phyloP scores from a whole-genome alignment of 2,888 invertebrate genomes.

The Phoenoteleia sp. region DNA sequence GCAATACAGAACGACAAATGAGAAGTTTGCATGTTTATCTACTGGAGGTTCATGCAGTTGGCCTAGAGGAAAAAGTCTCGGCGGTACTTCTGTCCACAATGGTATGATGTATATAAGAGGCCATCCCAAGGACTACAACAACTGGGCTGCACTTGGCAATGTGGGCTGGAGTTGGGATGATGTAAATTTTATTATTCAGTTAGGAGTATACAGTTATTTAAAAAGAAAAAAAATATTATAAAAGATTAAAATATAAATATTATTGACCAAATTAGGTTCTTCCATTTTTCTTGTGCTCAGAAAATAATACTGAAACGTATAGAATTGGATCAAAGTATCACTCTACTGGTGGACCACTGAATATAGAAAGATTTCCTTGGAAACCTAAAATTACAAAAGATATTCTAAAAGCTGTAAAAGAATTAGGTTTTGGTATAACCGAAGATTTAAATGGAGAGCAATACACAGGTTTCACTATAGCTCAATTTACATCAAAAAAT shows the following conservation, averaged over 20 bases:
- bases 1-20: slow-evolving; percentile 90
- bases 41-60: slow-evolving; percentile 88
- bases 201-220: too few relatives aligned
- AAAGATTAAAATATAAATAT: too few relatives aligned
- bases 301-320: slow-evolving; percentile 90
- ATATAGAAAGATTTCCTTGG: slow-evolving; percentile 89
- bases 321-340: slow-evolving; percentile 89
- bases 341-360: slow-evolving; percentile 89
- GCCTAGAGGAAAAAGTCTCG: slow-evolving; percentile 91
- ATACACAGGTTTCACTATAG: slow-evolving; percentile 89
- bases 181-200: slow-evolving; percentile 71
- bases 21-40: slow-evolving; percentile 88
- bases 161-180: slow-evolving; percentile 93
- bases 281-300: slow-evolving; percentile 91
- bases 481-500: slow-evolving; percentile 89
- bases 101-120: slow-evolving; percentile 96
- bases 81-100: slow-evolving; percentile 92
- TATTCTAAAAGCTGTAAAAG: slow-evolving; percentile 89
- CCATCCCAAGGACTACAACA: slow-evolving; percentile 91
- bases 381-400: slow-evolving; percentile 89
- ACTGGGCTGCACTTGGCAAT: slow-evolving; percentile 92
- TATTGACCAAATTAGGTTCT: slow-evolving; percentile 88
- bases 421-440: slow-evolving; percentile 89
- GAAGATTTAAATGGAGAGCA: slow-evolving; percentile 90
- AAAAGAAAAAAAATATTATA: too few relatives aligned